These are phyloP conservation scores for Agelas oroides DNA, from an alignment of 37 sponge, comb jelly and placozoan species.

Conservation along the genomic window DNA sequence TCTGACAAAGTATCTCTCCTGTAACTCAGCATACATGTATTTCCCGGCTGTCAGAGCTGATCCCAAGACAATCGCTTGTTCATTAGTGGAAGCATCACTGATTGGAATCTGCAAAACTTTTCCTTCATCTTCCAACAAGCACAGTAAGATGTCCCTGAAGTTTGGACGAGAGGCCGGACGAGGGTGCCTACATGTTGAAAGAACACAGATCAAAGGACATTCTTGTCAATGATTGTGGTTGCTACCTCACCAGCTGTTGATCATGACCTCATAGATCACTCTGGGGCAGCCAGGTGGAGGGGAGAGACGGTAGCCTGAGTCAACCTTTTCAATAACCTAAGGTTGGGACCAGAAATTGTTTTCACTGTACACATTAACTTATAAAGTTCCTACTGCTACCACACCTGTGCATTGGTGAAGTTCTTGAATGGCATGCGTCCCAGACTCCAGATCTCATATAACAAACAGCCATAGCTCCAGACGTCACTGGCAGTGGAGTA, in stretches of 20 bases:
- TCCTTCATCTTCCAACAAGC: slow-evolving; percentile 13
- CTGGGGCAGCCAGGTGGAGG: slow-evolving; percentile 53
- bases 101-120: slow-evolving; percentile 19
- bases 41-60: slow-evolving; percentile 3
- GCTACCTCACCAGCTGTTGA: slow-evolving; percentile 19
- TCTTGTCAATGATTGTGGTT: too few species aligned
- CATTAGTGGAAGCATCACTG: slow-evolving; percentile 21
- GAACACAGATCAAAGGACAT: too few species aligned
- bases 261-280: slow-evolving; percentile 42
- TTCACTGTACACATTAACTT: neutral
- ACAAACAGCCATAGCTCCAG: slow-evolving; percentile 60
- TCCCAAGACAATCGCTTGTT: slow-evolving; percentile 29
- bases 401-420: slow-evolving; percentile 36
- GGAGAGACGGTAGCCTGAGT: slow-evolving; percentile 37
- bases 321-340: slow-evolving; percentile 44
- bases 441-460: slow-evolving; percentile 59
- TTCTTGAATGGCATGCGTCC: slow-evolving; percentile 45
- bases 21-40: slow-evolving; percentile 40
- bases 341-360: neutral
- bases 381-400: neutral
- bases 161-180: slow-evolving; percentile 4
- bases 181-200: slow-evolving; percentile 33
- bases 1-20: neutral
- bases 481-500: slow-evolving; percentile 61
- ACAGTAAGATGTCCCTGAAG: slow-evolving; percentile 35